Base-by-base conservation (phyloP, 2,113 vertebrate species). In the Tapirus terrestris region DNA sequence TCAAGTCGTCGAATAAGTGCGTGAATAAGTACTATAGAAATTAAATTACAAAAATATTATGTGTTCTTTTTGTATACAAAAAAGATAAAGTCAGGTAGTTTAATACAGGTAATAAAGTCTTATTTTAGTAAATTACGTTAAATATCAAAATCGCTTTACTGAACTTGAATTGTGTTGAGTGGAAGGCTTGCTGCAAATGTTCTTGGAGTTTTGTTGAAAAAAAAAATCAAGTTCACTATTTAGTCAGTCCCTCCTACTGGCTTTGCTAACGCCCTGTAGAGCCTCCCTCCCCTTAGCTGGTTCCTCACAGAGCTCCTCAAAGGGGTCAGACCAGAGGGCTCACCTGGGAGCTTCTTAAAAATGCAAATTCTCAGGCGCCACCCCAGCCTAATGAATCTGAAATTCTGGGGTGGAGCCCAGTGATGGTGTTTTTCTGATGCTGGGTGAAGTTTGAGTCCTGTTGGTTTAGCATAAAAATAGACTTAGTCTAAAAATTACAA, bases 11-110 rank as follows among this genome's bases (percentile, higher is more conserved):
- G 85, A 89, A 87, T 91, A 89, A 95, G 29, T 14, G 4, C 14
- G 12, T 67, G 51, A 93, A 36, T 83, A 89, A 76, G 43, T 85
- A 73, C 85, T 51, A 25, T 51, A 53, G 89, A 96, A 97, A 97
- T 96, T 70, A 96, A 93, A 76, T 89, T 79, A 92, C 11, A 83
- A 89, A 96, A 95, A 87, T 77, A 21, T 27, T 20, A 53, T 16
- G 4, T 88, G 23, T 89, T 93, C 31, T 79, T 94, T 65, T 67
- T 65, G 48, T 72, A 60, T 91, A 70, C 13, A 63, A 82, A 86
- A 87, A 93, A 85, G 76, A 94, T 48, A 63, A 86, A 77, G 65
- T 67, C 1, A 8, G 61, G 17, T 81, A 48, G 81, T 94, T 86
- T 93, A 79, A 89, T 92, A 39, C 23, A 90, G 36, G 33, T 73